Evolutionary conservation across 2,113 vertebrate genomes (phyloP).

Genomic region (Panurus biarmicus): DNA sequence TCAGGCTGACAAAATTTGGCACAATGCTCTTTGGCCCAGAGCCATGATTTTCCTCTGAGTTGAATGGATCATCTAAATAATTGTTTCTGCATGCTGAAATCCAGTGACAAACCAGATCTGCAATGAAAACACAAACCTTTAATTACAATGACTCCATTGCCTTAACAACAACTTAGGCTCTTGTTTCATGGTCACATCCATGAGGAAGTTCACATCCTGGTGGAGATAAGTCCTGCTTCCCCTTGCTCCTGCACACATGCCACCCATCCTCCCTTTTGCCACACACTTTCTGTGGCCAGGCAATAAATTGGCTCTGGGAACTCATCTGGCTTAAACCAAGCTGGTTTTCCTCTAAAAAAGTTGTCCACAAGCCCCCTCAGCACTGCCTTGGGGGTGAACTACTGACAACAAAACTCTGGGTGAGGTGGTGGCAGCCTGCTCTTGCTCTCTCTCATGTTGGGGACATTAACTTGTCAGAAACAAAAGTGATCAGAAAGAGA

Average conservation of each 20-base stretch:
- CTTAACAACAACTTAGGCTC: not conserved
- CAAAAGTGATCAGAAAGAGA: not conserved
- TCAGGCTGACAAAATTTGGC: not conserved
- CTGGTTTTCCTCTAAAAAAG: not conserved
- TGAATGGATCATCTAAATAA: not conserved
- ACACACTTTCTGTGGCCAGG: not conserved
- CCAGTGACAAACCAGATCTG: not conserved
- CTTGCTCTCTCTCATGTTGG: accelerated
- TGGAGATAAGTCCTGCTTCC: not conserved
- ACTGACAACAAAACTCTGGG: not conserved
- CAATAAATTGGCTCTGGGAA: not conserved
- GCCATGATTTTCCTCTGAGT: not conserved
- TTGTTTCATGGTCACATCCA: not conserved
- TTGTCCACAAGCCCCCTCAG: accelerated
- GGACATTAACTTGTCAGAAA: not conserved
- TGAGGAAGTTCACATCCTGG: not conserved
- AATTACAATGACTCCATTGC: not conserved
- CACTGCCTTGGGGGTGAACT: not conserved
- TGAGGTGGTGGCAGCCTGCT: not conserved
- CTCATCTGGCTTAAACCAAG: not conserved
- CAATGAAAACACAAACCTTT: not conserved
- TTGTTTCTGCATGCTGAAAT: not conserved
- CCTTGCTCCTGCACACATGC: accelerated
- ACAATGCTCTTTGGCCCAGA: not conserved
- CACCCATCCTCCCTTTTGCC: not conserved